A percentile compares a stretch with the other conserved stretches of the same genome.
Evolutionary conservation across 2,888 invertebrate genomes (phyloP).

Genomic region (Macropis europaea): DNA sequence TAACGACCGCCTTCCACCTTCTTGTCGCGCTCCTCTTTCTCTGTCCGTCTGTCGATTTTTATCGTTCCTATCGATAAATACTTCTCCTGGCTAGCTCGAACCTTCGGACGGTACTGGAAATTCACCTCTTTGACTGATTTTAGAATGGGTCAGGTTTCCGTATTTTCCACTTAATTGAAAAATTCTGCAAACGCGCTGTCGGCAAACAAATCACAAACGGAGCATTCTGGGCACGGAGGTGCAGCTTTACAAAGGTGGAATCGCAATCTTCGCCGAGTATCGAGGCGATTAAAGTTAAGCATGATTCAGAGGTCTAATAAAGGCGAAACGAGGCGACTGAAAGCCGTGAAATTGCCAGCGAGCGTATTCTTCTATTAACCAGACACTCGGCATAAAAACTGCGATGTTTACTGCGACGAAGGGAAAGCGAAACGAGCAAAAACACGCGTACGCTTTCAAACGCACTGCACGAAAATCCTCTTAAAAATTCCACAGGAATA

Average conservation of each 20-base stretch:
- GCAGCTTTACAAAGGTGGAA: neutral
- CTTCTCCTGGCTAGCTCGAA: too few relatives aligned
- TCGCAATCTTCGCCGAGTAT: too few relatives aligned
- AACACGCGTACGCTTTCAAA: conserved; percentile 33
- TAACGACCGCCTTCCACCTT: neutral
- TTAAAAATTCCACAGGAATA: conserved; percentile 39
- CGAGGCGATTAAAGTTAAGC: neutral
- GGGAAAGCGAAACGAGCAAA: neutral
- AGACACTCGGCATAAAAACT: conserved; percentile 14
- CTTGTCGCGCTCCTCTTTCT: neutral
- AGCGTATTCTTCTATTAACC: conserved; percentile 37
- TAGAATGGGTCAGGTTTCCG: too few relatives aligned
- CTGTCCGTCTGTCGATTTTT: neutral
- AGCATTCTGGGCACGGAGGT: neutral
- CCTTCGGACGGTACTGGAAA: too few relatives aligned
- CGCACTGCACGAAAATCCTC: conserved; percentile 38
- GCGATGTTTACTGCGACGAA: conserved; percentile 23
- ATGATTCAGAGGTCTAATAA: conserved; percentile 14
- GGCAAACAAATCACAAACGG: too few relatives aligned
- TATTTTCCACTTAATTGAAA: too few relatives aligned
- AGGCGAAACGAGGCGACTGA: conserved; percentile 12
- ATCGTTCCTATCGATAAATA: neutral
- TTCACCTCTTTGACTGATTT: too few relatives aligned
- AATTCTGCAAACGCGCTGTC: too few relatives aligned
- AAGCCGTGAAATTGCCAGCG: conserved; percentile 4